Evolutionary conservation across 2,797 vertebrate species (phyloP).

Genomic region (Xerus rutilus): DNA sequence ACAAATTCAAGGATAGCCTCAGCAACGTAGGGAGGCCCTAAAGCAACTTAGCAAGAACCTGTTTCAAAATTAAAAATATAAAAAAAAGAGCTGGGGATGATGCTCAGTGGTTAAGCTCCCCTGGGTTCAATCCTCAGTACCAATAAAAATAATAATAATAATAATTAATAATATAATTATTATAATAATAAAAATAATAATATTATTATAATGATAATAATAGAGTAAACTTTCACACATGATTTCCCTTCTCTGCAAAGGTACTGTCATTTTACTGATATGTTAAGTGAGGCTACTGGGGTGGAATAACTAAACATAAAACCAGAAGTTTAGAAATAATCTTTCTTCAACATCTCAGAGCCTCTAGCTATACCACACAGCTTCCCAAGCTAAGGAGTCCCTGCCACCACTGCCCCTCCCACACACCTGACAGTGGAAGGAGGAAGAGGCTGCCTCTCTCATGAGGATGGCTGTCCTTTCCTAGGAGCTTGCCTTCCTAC

Average conservation of each 20-base stretch:
- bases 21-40: no score
- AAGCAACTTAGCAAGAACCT: no score
- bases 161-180: no score
- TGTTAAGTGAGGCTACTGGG: neutral
- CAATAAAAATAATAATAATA: no score
- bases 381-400: neutral
- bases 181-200: no score
- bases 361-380: neutral
- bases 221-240: neutral
- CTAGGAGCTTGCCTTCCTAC: neutral
- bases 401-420: no score
- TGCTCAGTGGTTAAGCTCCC: no score
- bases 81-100: no score
- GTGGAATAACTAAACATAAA: neutral
- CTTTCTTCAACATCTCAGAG: neutral
- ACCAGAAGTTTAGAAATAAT: neutral
- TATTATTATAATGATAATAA: neutral
- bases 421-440: accelerated
- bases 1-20: no score
- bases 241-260: neutral
- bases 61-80: no score
- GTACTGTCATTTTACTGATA: neutral
- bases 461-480: neutral
- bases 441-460: neutral
- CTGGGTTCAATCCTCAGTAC: no score